phyloP scores from a whole-genome alignment of 2,888 invertebrate species.

The Electrophaes corylata region DNA sequence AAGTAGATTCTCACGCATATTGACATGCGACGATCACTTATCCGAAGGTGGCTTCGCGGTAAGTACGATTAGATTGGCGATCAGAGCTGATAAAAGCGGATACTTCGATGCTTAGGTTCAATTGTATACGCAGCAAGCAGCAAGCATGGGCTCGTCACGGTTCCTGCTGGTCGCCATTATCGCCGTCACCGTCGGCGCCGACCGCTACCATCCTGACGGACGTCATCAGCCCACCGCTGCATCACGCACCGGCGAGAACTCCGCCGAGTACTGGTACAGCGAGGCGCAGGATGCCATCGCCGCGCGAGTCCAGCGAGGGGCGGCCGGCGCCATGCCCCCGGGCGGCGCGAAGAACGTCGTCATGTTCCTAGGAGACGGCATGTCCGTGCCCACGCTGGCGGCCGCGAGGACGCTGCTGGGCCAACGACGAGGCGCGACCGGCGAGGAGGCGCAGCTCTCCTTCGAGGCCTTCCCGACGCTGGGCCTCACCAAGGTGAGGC shows the following conservation, averaged over 20 bases:
- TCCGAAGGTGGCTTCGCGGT: background rate
- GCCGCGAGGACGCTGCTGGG: slow-evolving; percentile 85
- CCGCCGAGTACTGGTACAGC: slow-evolving; percentile 35
- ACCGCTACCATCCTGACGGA: slow-evolving; percentile 32
- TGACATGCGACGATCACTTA: background rate
- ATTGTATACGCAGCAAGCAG: slow-evolving; percentile 9
- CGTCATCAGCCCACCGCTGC: background rate
- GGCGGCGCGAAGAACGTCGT: slow-evolving; percentile 68
- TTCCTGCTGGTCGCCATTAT: slow-evolving; percentile 9
- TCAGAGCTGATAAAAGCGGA: slow-evolving; percentile 22
- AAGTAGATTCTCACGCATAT: background rate
- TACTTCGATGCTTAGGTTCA: slow-evolving; percentile 1
- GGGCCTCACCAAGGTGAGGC: slow-evolving; percentile 12
- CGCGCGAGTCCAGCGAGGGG: slow-evolving; percentile 5
- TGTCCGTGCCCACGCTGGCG: slow-evolving; percentile 88
- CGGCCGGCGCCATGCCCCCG: slow-evolving; percentile 14
- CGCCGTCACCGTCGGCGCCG: slow-evolving; percentile 9
- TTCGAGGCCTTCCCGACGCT: slow-evolving; percentile 81
- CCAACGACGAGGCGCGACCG: slow-evolving; percentile 66
- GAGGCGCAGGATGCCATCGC: slow-evolving; percentile 29
- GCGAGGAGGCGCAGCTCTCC: slow-evolving; percentile 83
- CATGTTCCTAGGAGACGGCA: slow-evolving; percentile 89
- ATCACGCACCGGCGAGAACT: slow-evolving; percentile 17
- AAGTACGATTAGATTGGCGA: slow-evolving; percentile 29
- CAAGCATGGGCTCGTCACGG: slow-evolving; percentile 24